phyloP scores from a whole-genome alignment of 92 coral and sea anemone species.

The Desmophyllum pertusum region DNA sequence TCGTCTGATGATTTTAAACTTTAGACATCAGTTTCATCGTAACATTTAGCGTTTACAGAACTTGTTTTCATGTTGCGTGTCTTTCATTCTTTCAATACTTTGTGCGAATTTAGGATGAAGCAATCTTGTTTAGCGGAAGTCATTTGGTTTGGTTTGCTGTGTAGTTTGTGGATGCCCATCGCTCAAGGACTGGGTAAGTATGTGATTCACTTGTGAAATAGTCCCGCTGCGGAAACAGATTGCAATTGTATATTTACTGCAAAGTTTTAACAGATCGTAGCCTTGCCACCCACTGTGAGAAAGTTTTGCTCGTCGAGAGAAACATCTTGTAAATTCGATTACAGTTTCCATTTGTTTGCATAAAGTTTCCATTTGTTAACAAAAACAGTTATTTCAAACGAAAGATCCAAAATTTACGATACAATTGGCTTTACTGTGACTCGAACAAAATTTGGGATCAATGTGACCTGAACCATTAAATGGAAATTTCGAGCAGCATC shows the following conservation, averaged over 20 bases:
- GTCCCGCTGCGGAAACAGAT: not conserved
- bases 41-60: not conserved
- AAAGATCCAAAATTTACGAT: not conserved
- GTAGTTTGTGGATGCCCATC: not conserved
- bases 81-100: not conserved
- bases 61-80: not conserved
- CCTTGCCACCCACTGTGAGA: not conserved
- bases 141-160: slow-evolving; percentile 12
- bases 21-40: too few species aligned
- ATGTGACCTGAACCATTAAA: not conserved
- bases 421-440: not conserved
- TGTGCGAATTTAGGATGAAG: slow-evolving; percentile 13
- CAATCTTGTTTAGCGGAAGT: not conserved
- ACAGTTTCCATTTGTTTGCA: not conserved
- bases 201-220: not conserved
- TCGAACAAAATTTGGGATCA: not conserved
- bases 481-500: not conserved
- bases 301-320: not conserved
- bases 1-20: too few species aligned
- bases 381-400: not conserved
- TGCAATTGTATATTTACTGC: not conserved
- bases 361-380: not conserved
- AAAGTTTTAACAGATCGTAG: not conserved
- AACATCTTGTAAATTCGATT: not conserved
- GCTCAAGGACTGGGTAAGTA: slow-evolving; percentile 13